Conservation (phyloP, 2,888 invertebrate genomes). For the Xylota sylvarum region DNA sequence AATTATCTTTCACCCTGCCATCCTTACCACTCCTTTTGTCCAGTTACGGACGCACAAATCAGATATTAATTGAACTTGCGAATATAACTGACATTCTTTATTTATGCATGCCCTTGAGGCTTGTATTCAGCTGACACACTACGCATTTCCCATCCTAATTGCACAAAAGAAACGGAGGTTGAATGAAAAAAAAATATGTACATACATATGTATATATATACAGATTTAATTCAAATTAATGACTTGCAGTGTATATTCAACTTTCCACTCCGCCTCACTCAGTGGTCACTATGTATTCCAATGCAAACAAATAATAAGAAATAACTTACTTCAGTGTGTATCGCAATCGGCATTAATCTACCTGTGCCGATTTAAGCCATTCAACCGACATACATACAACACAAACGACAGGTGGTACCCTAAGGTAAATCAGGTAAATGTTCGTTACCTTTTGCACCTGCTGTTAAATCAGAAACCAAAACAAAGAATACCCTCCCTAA, state of each 20-base stretch:
- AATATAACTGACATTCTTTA: not conserved
- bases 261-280: not conserved
- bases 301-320: constrained; percentile 26
- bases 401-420: constrained; percentile 69
- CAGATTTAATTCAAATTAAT: constrained; percentile 12
- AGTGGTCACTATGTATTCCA: constrained; percentile 12
- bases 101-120: not conserved
- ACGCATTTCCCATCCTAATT: not conserved
- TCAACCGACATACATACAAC: constrained; percentile 12
- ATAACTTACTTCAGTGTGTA: constrained; percentile 21
- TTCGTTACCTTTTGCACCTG: constrained; percentile 69
- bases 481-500: constrained; percentile 32
- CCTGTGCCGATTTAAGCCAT: constrained; percentile 43
- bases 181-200: not conserved
- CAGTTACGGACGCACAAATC: not conserved
- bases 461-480: constrained; percentile 61
- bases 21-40: not conserved
- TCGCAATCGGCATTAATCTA: constrained; percentile 33
- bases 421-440: constrained; percentile 63
- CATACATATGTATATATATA: not conserved
- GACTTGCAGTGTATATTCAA: constrained; percentile 2
- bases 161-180: not conserved
- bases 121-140: not conserved
- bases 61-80: constrained; percentile 3
- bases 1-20: not conserved